Evolutionary conservation across 2,797 vertebrate genomes (phyloP).

Genomic region (Clamator glandarius): DNA sequence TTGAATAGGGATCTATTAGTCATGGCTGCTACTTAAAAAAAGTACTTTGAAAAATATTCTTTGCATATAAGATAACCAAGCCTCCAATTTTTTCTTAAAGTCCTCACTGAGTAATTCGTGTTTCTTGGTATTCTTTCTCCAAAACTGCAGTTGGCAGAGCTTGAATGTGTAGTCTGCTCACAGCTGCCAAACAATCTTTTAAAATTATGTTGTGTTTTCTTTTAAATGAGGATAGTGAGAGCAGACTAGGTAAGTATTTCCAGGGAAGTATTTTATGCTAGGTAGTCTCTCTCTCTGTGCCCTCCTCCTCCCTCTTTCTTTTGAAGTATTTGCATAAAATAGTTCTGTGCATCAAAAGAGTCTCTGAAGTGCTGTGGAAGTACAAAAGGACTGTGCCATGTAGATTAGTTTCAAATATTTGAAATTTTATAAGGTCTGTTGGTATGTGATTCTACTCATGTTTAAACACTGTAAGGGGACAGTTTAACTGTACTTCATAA

Average conservation of each 20-base stretch:
- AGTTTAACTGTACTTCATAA: slow-evolving; percentile 21
- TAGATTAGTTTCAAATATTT: not conserved
- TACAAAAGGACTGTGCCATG: not conserved
- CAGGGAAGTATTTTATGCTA: not conserved
- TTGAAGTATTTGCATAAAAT: not conserved
- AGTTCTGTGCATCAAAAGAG: not conserved
- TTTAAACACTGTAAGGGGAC: not conserved
- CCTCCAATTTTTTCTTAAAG: not conserved
- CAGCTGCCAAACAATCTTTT: not conserved
- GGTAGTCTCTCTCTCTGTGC: not conserved
- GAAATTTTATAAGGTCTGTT: not conserved
- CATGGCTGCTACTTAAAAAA: not conserved
- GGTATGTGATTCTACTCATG: not conserved
- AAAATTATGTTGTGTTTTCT: not conserved
- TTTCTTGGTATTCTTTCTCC: not conserved
- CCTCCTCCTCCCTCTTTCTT: rapidly evolving
- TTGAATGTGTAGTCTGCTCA: not conserved
- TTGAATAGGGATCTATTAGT: not conserved
- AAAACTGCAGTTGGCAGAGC: not conserved
- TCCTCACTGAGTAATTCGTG: not conserved
- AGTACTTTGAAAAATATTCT: not conserved
- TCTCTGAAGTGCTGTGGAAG: not conserved
- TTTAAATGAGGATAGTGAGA: not conserved
- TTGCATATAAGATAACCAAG: not conserved
- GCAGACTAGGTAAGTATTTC: not conserved